Conservation (phyloP, 2,888 invertebrate genomes). For the Philopedon plagiatum region DNA sequence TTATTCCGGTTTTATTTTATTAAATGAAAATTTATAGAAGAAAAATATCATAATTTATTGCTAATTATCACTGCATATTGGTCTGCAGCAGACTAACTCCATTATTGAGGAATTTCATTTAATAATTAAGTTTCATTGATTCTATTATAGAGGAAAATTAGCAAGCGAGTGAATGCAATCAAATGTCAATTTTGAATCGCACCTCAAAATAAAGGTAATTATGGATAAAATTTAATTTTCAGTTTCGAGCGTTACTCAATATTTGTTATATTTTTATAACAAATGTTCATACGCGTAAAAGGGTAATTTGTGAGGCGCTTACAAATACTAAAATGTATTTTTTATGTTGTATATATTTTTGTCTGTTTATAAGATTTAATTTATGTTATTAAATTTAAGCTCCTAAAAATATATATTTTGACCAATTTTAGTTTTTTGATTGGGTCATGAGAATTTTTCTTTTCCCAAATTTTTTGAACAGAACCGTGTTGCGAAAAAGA, state of each 20-base stretch:
- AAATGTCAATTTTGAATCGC: constrained; percentile 47
- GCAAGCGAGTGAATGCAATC: constrained; percentile 45
- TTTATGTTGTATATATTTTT: no score
- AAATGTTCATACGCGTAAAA: constrained; percentile 3
- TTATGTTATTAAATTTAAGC: no score
- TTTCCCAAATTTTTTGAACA: no score
- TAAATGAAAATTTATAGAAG: not conserved
- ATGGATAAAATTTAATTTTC: constrained; percentile 41
- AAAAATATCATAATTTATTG: not conserved
- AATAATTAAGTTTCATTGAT: constrained; percentile 42
- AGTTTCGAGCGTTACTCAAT: constrained; percentile 26
- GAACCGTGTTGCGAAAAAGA: no score
- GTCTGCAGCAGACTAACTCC: constrained; percentile 15
- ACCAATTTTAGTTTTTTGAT: no score
- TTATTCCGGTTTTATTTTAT: no score
- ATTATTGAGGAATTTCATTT: constrained; percentile 31
- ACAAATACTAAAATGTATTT: no score
- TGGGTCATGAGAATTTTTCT: no score
- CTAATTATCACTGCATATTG: not conserved
- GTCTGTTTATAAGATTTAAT: no score
- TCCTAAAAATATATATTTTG: no score
- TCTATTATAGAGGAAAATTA: constrained; percentile 39
- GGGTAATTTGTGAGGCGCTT: not conserved
- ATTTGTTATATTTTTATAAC: constrained; percentile 27
- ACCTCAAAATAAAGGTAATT: constrained; percentile 47